These are phyloP conservation scores for Sinocyclocheilus rhinocerous DNA, from an alignment of 2,113 vertebrate genomes.

Conservation along the genomic window DNA sequence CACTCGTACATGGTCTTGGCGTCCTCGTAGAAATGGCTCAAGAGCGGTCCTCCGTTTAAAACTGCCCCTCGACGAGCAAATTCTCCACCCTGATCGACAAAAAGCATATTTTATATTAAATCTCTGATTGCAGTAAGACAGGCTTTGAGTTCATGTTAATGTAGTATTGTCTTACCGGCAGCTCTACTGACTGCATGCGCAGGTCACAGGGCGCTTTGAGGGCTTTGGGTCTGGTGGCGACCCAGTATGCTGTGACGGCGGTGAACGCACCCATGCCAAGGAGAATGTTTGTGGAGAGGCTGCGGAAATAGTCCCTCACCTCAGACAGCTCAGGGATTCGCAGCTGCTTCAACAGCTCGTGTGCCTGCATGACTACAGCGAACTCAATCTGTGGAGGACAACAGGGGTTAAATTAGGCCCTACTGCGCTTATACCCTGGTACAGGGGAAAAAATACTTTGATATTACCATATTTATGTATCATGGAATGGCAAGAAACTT, in stretches of 20 bases:
- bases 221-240: slow-evolving; percentile 84
- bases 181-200: slow-evolving; percentile 86
- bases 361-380: slow-evolving; percentile 76
- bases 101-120: not conserved
- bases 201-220: slow-evolving; percentile 84
- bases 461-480: no score
- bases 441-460: no score
- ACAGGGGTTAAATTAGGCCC: not conserved
- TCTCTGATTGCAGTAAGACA: not conserved
- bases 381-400: slow-evolving; percentile 29
- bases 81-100: slow-evolving; percentile 76
- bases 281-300: slow-evolving; percentile 81
- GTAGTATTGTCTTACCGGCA: slow-evolving; percentile 76
- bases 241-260: slow-evolving; percentile 86
- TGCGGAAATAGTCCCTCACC: slow-evolving; percentile 81
- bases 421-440: no score
- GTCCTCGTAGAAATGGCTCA: slow-evolving; percentile 81
- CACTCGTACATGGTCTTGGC: slow-evolving; percentile 84
- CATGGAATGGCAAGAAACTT: no score
- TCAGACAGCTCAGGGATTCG: slow-evolving; percentile 83
- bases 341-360: slow-evolving; percentile 82
- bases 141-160: not conserved
- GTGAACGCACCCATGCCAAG: slow-evolving; percentile 88
- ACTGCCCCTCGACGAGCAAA: slow-evolving; percentile 77
- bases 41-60: slow-evolving; percentile 63